Base-by-base conservation (phyloP, 2,888 invertebrate genomes). In the Liodrosophila aerea region DNA sequence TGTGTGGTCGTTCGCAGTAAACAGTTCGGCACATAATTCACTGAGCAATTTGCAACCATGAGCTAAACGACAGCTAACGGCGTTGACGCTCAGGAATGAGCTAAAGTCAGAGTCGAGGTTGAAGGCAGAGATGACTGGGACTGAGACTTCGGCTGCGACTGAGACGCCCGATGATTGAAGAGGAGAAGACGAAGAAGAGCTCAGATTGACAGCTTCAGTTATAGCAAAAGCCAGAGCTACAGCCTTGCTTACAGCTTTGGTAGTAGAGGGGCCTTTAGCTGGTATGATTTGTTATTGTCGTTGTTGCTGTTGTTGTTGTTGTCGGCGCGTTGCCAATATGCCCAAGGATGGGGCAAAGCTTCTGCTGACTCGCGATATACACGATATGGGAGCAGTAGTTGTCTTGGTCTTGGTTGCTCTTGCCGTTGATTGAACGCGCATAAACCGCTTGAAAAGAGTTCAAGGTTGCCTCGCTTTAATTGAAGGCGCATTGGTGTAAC, bases 391-490 rank as follows among this genome's bases (percentile, higher is more conserved):
- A 57, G 62, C 40, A 40, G 9, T 22, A n/a, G 12, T 15, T 12
- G 1, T 4, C 36, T 5, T 13, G 16, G n/a, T 16, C 39, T 13
- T 16, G 18, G 8, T 36, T 40, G 52, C 49, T 37, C 64, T 68
- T 68, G 74, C 64, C 59, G 70, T 61, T 75, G 73, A 80, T 77
- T 80, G 78, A 67, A 78, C 74, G 72, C 69, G 72, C 65, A 54
- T 76, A 78, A 78, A 69, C 72, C 78, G 77, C 78, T 78, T 70
- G 73, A 65, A 76, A 75, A 69, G 75, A 86, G 86, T 86, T 86
- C 86, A 86, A 86, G 86, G 86, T 84, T 86, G 81, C 71, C 72
- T 76, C 74, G 73, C 74, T 81, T 81, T 83, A 81, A 76, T 78
- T 82, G 73, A 72, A 78, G 66, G 67, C 77, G 64, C 71, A 74